phyloP scores from a whole-genome alignment of 1,140 invertebrate species.

The Papilio aristodemus region DNA sequence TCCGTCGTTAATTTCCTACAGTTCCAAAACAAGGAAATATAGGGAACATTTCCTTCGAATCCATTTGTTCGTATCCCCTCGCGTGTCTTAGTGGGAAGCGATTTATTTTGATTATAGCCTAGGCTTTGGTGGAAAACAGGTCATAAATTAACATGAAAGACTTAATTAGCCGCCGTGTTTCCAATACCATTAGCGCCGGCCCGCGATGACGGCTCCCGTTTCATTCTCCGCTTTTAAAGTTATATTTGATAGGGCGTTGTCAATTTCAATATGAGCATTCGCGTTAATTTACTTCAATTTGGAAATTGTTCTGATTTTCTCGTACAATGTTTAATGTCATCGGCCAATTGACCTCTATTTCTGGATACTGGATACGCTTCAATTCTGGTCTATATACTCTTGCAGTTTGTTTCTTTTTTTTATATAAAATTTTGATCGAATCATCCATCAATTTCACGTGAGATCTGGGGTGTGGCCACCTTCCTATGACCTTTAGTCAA shows the following conservation, averaged over 20 bases:
- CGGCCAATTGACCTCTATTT: too few species aligned
- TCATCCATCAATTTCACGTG: too few species aligned
- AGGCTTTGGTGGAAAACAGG: slow-evolving; percentile 53
- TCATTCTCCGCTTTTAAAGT: slow-evolving; percentile 63
- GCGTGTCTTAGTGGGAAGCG: slow-evolving; percentile 63
- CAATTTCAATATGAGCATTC: slow-evolving; percentile 56
- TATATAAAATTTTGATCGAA: too few species aligned
- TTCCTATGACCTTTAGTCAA: too few species aligned
- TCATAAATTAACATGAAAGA: slow-evolving; percentile 67
- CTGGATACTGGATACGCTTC: too few species aligned
- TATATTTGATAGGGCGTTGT: slow-evolving; percentile 62
- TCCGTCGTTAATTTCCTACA: slow-evolving; percentile 3
- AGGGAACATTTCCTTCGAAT: slow-evolving; percentile 44
- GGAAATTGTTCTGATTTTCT: slow-evolving; percentile 29
- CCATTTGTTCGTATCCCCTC: slow-evolving; percentile 62
- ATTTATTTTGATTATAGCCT: slow-evolving; percentile 74
- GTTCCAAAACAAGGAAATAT: background rate
- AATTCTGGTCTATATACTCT: too few species aligned
- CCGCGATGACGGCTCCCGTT: slow-evolving; percentile 62
- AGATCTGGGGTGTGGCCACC: too few species aligned
- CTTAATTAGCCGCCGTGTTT: slow-evolving; percentile 71
- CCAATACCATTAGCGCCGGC: slow-evolving; percentile 73
- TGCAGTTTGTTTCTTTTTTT: too few species aligned
- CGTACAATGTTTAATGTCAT: too few species aligned
- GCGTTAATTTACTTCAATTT: slow-evolving; percentile 42